Evolutionary conservation across 2,797 vertebrate genomes (phyloP), one percentile per base, ranked within the genome.

Genomic region (Melanotaenia trifasciata): DNA sequence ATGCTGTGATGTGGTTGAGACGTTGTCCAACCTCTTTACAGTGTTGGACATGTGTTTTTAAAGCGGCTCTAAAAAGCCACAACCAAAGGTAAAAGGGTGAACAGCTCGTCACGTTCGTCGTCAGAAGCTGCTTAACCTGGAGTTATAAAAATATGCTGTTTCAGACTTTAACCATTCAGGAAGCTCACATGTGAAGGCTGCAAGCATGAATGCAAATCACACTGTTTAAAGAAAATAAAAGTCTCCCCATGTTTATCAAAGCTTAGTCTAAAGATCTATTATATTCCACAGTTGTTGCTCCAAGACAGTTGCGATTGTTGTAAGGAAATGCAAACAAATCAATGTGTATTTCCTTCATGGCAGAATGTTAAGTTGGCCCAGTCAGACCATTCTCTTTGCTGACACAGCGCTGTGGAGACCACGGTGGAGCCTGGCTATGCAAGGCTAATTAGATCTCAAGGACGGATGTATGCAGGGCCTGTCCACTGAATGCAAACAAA

Each of bases 381-480:
- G 36, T 22, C 32, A 10, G 30, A 32, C 45, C 45, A 8, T 53
- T 30, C 4, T 61, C 54, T 3, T 22, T 60, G 32, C 58, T 69
- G 57, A 60, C 22, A 18, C 16, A 38, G 45, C 32, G 32, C 67
- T 13, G 14, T 26, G 43, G 56, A 22, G 40, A 65, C 36, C 63
- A 53, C 47, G 24, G 63, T 35, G 63, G 11, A 64, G 62, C 50
- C 62, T 64, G 45, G 20, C 36, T 43, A 26, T 28, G 40, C 32
- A 65, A 26, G 32, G 53, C 63, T 69, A 40, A 69, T 58, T 30
- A 51, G 72, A 56, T 22, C 53, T 40, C 20, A 2, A 26, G 18
- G 10, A 58, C 18, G 24, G 58, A 51, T 57, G 57, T 30, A 53
- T 32, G n/a, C 13, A 18, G 20, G 22, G 51, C 35, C 10, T 20